Conservation (phyloP, 2,888 invertebrate species). For the Steromphala cineraria region DNA sequence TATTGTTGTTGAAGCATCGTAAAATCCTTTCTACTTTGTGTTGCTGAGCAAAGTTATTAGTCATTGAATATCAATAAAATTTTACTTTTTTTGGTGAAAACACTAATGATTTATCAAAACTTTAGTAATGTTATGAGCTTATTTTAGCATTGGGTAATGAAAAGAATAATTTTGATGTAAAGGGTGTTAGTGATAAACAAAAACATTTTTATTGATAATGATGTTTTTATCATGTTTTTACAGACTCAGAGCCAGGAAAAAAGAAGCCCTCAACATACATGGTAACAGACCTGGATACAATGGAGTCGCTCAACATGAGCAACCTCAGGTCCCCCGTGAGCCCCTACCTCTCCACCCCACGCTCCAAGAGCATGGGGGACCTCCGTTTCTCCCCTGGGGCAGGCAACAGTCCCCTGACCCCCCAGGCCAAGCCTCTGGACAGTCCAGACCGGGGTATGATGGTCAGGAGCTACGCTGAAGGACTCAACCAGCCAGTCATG, state of each 20-base stretch:
- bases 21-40: too few relatives aligned
- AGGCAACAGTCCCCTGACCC: neutral
- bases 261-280: slow-evolving; percentile 83
- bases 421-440: neutral
- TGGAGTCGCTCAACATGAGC: slow-evolving; percentile 82
- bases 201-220: neutral
- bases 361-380: slow-evolving; percentile 29
- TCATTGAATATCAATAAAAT: too few relatives aligned
- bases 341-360: slow-evolving; percentile 42
- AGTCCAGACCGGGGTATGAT: neutral
- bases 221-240: too few relatives aligned
- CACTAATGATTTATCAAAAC: too few relatives aligned
- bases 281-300: slow-evolving; percentile 92
- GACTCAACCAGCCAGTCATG: neutral
- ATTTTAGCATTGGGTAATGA: too few relatives aligned
- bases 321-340: slow-evolving; percentile 22
- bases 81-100: too few relatives aligned
- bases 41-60: too few relatives aligned
- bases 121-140: too few relatives aligned
- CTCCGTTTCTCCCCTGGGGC: neutral
- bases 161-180: too few relatives aligned
- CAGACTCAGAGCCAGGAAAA: slow-evolving; percentile 32
- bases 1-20: too few relatives aligned
- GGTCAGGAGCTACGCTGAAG: neutral
- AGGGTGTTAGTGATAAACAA: too few relatives aligned